These are phyloP conservation scores for Vanessa tameamea DNA, from an alignment of 1,140 invertebrate genomes.

Conservation along the genomic window DNA sequence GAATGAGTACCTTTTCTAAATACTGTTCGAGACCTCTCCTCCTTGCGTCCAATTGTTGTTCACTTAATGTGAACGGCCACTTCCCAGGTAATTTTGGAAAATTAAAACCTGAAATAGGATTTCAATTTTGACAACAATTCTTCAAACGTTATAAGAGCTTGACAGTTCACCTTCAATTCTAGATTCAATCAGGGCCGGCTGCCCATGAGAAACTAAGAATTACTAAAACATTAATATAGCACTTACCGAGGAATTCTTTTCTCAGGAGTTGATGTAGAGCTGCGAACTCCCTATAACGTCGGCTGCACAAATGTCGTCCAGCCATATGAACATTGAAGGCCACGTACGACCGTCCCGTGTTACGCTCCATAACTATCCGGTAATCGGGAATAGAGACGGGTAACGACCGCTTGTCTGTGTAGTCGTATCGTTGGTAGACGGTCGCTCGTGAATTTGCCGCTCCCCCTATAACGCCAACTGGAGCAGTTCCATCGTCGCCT, in stretches of 20 bases:
- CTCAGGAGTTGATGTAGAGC: slow-evolving; percentile 94
- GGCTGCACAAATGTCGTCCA: slow-evolving; percentile 96
- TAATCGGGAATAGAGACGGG: slow-evolving; percentile 97
- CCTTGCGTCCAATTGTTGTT: slow-evolving; percentile 97
- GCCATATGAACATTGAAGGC: slow-evolving; percentile 99
- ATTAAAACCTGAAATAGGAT: slow-evolving; percentile 86
- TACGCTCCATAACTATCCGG: slow-evolving; percentile 83
- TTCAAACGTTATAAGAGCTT: background rate
- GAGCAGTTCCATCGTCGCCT: slow-evolving; percentile 92
- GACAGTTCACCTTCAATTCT: too few relatives aligned
- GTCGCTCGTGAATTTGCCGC: slow-evolving; percentile 68
- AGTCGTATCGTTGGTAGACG: slow-evolving; percentile 85
- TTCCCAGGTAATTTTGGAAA: slow-evolving; percentile 99
- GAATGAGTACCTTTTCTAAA: slow-evolving; percentile 89
- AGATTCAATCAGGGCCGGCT: too few relatives aligned
- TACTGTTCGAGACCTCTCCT: slow-evolving; percentile 97
- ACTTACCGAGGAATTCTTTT: slow-evolving; percentile 93
- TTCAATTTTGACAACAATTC: background rate
- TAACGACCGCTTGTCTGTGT: slow-evolving; percentile 98
- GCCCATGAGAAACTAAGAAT: background rate
- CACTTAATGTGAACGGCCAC: slow-evolving; percentile 97
- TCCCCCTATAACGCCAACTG: slow-evolving; percentile 87
- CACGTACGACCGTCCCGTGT: slow-evolving; percentile 93
- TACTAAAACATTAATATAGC: background rate
- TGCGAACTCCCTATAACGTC: slow-evolving; percentile 97